These are phyloP conservation scores for Avahi laniger DNA, from an alignment of 2,797 vertebrate species.

Conservation along the genomic window DNA sequence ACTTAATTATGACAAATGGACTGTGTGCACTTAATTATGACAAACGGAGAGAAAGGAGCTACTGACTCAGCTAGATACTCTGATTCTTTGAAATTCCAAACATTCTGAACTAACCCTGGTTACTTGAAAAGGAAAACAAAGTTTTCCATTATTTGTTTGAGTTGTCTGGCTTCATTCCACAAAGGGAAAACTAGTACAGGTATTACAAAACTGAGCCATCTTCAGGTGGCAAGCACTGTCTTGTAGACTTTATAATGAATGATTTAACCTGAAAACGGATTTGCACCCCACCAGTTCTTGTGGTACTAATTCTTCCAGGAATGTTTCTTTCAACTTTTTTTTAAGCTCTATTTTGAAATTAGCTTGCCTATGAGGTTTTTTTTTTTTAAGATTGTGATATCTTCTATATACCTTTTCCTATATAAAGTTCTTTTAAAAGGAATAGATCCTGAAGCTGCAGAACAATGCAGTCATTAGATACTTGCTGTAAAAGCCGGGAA, in stretches of 20 bases:
- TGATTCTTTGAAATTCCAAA: neutral
- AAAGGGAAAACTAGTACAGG: neutral
- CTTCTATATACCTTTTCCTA: neutral
- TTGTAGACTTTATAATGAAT: neutral
- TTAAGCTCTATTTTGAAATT: neutral
- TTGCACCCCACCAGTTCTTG: neutral
- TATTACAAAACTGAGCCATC: neutral
- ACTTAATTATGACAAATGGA: neutral
- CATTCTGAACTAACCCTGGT: neutral
- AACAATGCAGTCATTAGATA: neutral
- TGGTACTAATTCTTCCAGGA: neutral
- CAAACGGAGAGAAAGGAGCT: neutral
- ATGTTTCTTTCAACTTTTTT: slow-evolving; percentile 19
- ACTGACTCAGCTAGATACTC: neutral
- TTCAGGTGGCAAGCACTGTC: neutral
- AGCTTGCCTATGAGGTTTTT: neutral
- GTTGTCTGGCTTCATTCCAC: slow-evolving; percentile 34
- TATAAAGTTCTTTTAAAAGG: neutral
- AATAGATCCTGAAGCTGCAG: neutral
- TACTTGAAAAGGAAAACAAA: neutral
- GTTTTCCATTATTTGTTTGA: neutral
- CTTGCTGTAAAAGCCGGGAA: neutral
- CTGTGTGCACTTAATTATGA: too few species aligned
- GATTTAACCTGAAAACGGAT: neutral
- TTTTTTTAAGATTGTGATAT: neutral